Evolutionary conservation across 2,888 invertebrate species (phyloP).

Genomic region (Synergus gifuensis): DNA sequence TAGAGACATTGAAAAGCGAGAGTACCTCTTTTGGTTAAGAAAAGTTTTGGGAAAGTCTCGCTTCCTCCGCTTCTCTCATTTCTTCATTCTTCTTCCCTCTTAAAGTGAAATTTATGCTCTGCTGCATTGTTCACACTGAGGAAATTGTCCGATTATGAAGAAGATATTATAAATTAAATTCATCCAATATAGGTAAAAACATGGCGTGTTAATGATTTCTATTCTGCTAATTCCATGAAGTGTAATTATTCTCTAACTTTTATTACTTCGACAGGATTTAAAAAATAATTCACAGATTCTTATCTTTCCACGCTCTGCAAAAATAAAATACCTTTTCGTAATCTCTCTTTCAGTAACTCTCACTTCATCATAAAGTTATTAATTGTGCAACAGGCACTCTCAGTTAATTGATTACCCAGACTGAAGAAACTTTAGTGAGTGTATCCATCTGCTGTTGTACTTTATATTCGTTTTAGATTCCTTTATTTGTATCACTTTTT

Average conservation of each 20-base stretch:
- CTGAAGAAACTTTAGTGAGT: neutral
- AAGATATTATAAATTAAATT: constrained; percentile 13
- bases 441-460: constrained; percentile 6
- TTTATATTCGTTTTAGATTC: neutral
- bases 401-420: constrained; percentile 20
- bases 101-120: constrained; percentile 21
- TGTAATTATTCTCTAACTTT: no score
- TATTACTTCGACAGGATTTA: no score
- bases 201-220: neutral
- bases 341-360: neutral
- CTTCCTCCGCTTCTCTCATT: neutral
- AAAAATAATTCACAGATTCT: no score
- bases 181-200: neutral
- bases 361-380: constrained; percentile 14
- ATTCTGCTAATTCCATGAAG: neutral
- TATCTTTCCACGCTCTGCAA: no score
- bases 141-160: neutral
- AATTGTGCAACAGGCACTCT: neutral
- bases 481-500: neutral
- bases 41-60: constrained; percentile 28
- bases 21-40: constrained; percentile 1
- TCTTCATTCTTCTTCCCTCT: neutral
- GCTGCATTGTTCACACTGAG: constrained; percentile 11
- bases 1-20: constrained; percentile 42
- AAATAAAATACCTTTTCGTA: neutral